Base-by-base conservation (phyloP, 2,888 invertebrate species). In the Papilio demoleus region DNA sequence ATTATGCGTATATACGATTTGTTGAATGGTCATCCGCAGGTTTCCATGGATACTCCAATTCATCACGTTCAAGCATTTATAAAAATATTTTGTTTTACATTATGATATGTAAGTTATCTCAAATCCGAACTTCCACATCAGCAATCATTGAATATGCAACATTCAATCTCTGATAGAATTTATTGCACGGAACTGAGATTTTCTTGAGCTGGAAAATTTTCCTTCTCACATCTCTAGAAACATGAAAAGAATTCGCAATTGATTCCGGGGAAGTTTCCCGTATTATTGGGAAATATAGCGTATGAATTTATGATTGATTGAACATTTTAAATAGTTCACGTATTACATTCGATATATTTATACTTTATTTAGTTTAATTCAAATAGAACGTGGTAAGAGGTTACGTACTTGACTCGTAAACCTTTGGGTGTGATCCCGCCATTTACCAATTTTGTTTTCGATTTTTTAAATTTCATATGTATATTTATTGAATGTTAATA, bases 101-200 rank as follows among this genome's bases (percentile, higher is more conserved):
- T n/a, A n/a, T n/a, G n/a, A 27, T 53, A n/a, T 27, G 27, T 27
- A 24, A 27, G 53, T 3, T 8, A 53, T 53, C 27, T 5, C 5
- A 53, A 27, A 53, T n/a, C 27, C 3, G 42, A 19, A 45, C 27
- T 53, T 50, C 24, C 27, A 27, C 53, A 14, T 53, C 53, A n/a
- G n/a, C n/a, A 53, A n/a, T 53, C 24, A 53, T 24, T 50, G 1
- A n/a, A 53, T 53, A 53, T 53, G 53, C 53, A 53, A 1, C 27
- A n/a, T 53, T 53, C 53, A 53, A 53, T 53, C 53, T 53, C 14
- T 53, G n/a, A 53, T 22, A 47, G 53, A 53, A 53, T 53, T 53
- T 53, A 53, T 53, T 53, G 53, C 53, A 53, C 14, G 53, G 53
- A 53, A 53, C 53, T 53, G 53, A 53, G 27, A 53, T 53, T 53